Percentiles rank a stretch among this genome's conserved stretches.
Conservation (phyloP, 2,113 vertebrate species). For the Pseudonaja textilis region DNA sequence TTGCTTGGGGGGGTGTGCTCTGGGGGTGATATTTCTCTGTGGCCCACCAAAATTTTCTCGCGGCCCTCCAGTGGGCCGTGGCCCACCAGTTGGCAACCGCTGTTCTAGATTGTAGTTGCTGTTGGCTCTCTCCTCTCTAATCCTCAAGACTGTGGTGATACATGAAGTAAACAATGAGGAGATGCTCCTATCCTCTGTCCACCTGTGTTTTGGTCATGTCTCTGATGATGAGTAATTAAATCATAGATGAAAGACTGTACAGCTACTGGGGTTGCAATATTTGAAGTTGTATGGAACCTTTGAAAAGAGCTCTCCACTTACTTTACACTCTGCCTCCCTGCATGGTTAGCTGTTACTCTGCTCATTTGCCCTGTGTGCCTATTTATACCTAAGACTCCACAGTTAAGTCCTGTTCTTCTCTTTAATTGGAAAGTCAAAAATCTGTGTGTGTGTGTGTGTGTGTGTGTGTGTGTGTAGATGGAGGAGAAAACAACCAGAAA, state of each 20-base stretch:
- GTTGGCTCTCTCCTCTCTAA: neutral
- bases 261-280: neutral
- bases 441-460: too few relatives aligned
- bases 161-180: neutral
- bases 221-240: neutral
- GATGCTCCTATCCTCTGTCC: neutral
- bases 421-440: neutral
- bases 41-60: too few relatives aligned
- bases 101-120: neutral
- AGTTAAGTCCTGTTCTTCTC: neutral
- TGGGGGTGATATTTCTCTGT: too few relatives aligned
- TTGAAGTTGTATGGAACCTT: neutral
- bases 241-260: neutral
- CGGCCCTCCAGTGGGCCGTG: too few relatives aligned
- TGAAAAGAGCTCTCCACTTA: neutral
- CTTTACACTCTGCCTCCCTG: neutral
- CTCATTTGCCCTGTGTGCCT: neutral
- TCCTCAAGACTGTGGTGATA: neutral
- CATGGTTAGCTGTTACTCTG: neutral
- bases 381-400: neutral
- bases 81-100: too few relatives aligned
- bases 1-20: too few relatives aligned
- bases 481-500: neutral
- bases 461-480: too few relatives aligned
- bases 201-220: neutral